Conservation (phyloP, 2,113 vertebrate genomes). For the Okapia johnstoni region DNA sequence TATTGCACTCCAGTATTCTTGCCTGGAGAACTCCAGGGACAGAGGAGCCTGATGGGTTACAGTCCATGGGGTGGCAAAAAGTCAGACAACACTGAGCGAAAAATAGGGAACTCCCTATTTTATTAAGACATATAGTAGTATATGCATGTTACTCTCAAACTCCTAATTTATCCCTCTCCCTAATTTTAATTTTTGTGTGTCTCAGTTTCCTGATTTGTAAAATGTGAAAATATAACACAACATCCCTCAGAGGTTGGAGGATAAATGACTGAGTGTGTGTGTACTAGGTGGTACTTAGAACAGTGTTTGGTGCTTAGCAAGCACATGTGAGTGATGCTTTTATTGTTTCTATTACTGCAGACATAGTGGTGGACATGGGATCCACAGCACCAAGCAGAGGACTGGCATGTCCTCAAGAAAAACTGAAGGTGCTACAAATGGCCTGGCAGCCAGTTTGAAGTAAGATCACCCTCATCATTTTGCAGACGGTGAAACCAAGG, state of each 20-base stretch:
- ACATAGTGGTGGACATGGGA: fast-evolving
- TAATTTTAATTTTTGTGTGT: background rate
- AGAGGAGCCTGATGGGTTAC: background rate
- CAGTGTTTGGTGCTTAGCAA: fast-evolving
- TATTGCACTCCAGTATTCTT: background rate
- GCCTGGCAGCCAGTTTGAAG: background rate
- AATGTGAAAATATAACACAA: background rate
- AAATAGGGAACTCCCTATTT: background rate
- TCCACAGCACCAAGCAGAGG: background rate
- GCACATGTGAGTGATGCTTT: fast-evolving
- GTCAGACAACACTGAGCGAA: background rate
- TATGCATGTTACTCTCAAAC: background rate
- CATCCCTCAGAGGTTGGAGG: background rate
- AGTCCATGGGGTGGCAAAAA: background rate
- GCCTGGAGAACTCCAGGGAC: background rate
- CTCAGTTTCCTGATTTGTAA: background rate
- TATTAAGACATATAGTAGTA: background rate
- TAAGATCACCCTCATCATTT: background rate
- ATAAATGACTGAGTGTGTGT: background rate
- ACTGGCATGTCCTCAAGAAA: background rate
- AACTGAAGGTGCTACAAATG: background rate
- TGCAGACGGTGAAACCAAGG: background rate
- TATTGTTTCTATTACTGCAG: background rate
- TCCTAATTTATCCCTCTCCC: background rate
- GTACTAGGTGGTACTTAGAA: background rate